Evolutionary conservation across 2,888 invertebrate species (phyloP), one percentile per base, ranked within the genome.

Genomic region (Caenorhabditis macrosperma): DNA sequence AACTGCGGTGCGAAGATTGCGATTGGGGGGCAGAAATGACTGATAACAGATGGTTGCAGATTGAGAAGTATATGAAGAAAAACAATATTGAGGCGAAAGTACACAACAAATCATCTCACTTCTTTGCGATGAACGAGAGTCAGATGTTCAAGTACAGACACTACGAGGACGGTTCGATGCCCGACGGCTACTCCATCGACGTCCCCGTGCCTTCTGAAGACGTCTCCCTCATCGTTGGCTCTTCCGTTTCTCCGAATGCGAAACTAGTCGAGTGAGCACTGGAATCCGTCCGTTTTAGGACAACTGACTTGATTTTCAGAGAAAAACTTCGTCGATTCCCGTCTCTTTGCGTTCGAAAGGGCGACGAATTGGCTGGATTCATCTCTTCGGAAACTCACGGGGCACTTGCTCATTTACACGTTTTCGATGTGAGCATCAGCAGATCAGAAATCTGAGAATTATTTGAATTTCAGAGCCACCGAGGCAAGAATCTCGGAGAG

Each of bases 81-180:
- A 79, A 79, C 61, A 79, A 74, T n/a, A 79, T 79, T n/a, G 57
- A 41, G 28, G 67, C 74, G 41, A 35, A 50, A 24, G 67, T 79
- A 4, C 46, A 74, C 10, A 79, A 74, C 59, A 61, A 59, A 38
- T 68, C 79, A 24, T 46, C 75, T 5, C 75, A 80, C 35, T 80
- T 80, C 38, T 80, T 64, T 46, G 79, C 75, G 35, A 80, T 80
- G 79, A 80, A 75, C 22, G 79, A 80, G 41, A 80, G 69, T 71
- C 79, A 80, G 52, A 64, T 75, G 59, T 80, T 80, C 61, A 80
- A 80, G 54, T 75, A 75, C 22, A 20, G 75, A 33, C 46, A 80
- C 22, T 75, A 71, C 46, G 69, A 71, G 12, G 69, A 71, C 52
- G 64, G 20, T 5, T 15, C 15, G 12, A 24, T 80, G 12, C 79